Base-by-base conservation (phyloP, 2,888 invertebrate species). In the Erynnis tages region DNA sequence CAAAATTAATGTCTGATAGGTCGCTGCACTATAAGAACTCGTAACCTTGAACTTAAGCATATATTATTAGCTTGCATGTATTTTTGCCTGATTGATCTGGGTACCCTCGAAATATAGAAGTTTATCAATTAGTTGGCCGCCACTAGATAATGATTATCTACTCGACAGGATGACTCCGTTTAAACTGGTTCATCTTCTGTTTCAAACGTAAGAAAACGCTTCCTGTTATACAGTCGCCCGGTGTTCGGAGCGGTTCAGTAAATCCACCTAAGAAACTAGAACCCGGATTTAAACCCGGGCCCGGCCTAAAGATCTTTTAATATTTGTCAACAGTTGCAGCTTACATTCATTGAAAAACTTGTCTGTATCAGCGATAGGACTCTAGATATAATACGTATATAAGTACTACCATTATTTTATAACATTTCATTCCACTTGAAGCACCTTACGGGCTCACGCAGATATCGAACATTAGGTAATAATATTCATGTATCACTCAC, bases 171-270 rank as follows among this genome's bases (percentile, higher is more conserved):
- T 61, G 60, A 46, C 54, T 57, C 53, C 57, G 55, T 61, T 62
- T 61, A 60, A 58, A 47, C 47, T 29, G 38, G 40, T 32, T 40
- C 32, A 3, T 21, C 45, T 32, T 32, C 32, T 56, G 59, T 62
- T 60, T 62, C 50, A 55, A 66, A 55, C 58, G 59, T 65, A 71
- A 78, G 73, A 76, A 75, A 75, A 79, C 72, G 65, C 65, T 76
- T 82, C 83, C 82, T 79, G 81, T 10, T 5, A n/a, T n/a, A 5
- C 64, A 71, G 63, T 67, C 67, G 65, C 64, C 64, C 67, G 29
- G n/a, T 69, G 65, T 71, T 69, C 73, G 69, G 69, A 67, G 65
- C 65, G 55, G 62, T 71, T 71, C 67, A 53, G 65, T 63, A 67
- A 60, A 60, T 79, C 23, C 27, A 48, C 32, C 17, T 40, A 23